Base-by-base conservation (phyloP, 2,113 vertebrate species). In the Archilochus colubris region DNA sequence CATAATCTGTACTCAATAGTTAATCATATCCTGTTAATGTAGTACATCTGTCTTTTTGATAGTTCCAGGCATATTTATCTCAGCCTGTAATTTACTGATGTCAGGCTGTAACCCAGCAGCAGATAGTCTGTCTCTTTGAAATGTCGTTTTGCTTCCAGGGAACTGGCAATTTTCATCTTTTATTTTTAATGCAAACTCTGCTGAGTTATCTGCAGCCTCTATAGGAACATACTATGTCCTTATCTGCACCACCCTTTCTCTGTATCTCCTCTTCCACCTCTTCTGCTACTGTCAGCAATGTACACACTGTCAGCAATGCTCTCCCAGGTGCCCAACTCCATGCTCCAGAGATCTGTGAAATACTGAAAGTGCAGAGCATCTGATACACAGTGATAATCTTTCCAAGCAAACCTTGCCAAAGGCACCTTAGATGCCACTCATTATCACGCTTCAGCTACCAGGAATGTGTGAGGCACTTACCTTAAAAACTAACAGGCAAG, bases 61-160 rank as follows among this genome's bases (percentile, higher is more conserved):
- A 53, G 87, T 64, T 74, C 62, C 87, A 88, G 73, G 92, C 91
- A 76, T 90, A 96, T 94, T 98, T 97, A 95, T 95, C 94, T 96
- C 95, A 92, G 94, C 69, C 69, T 90, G 93, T 93, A 97, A 97
- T 97, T 93, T 96, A 95, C 96, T 91, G 79, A 38, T 51, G 38
- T 95, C 96, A 87, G 89, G 92, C 94, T 62, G 33, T 51, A 94
- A 86, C 83, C 63, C 89, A 95, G 92, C 78, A 97, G 94, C 83
- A 92, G 63, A 78, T 48, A 97, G 82, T 91, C 91, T 97, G 78
- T 94, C 96, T 97, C 92, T 97, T 95, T 81, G n/a, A 97, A 97
- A 93, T 66, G 83, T 73, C 95, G 80, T 87, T 97, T 95, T 95
- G 68, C 70, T 97, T 97, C 85, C 57, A 95, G 87, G 87, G 88